These are phyloP conservation scores for Tachina lurida DNA, from an alignment of 2,888 invertebrate species.

Conservation along the genomic window DNA sequence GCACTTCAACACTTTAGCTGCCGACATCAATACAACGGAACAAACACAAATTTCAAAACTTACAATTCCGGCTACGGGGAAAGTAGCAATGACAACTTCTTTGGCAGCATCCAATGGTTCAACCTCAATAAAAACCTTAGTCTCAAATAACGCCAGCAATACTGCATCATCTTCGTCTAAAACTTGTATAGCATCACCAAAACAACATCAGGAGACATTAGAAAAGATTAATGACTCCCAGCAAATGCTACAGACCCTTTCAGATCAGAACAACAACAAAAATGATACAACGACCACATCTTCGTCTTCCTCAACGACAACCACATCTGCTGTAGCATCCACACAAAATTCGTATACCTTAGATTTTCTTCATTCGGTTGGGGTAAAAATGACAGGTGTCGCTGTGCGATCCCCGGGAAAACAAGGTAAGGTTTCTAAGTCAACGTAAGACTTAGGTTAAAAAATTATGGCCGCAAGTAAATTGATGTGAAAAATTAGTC, in stretches of 20 bases:
- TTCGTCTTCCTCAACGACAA: neutral
- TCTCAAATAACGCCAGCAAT: slow-evolving; percentile 1
- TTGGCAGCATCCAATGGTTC: slow-evolving; percentile 45
- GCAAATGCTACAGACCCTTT: slow-evolving; percentile 6
- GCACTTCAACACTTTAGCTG: slow-evolving; percentile 12
- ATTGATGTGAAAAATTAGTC: too few species aligned
- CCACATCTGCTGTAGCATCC: slow-evolving; percentile 15
- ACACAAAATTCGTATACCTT: slow-evolving; percentile 75
- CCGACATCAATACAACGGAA: slow-evolving; percentile 13
- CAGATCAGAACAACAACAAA: slow-evolving; percentile 23
- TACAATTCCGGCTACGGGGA: slow-evolving; percentile 25
- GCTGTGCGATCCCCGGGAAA: slow-evolving; percentile 29
- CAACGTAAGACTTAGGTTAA: too few species aligned
- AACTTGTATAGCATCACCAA: neutral
- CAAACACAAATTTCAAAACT: slow-evolving; percentile 38
- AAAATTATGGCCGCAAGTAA: too few species aligned
- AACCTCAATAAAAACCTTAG: slow-evolving; percentile 51
- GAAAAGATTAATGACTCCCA: slow-evolving; percentile 15
- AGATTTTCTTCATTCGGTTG: slow-evolving; percentile 79
- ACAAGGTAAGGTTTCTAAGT: slow-evolving; percentile 23
- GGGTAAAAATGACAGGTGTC: slow-evolving; percentile 76
- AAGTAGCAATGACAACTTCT: slow-evolving; percentile 45
- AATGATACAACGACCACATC: slow-evolving; percentile 7
- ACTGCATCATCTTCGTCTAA: neutral
- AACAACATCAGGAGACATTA: slow-evolving; percentile 10